Evolutionary conservation across 2,797 vertebrate species (phyloP).

Genomic region (Sciurus carolinensis): DNA sequence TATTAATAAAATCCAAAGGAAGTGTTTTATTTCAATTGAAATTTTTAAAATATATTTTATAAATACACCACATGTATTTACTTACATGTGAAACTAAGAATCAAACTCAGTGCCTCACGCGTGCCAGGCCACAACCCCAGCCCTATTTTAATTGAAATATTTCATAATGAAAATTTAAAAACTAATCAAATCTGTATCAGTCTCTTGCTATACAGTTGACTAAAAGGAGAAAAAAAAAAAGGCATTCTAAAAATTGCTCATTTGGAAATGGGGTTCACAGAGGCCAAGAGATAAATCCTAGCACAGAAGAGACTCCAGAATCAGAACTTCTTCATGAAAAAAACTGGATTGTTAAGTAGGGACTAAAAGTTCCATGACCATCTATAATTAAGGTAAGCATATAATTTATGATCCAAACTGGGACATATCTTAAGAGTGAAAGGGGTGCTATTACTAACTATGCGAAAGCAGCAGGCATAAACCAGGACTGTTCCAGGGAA

Average conservation of each 20-base stretch:
- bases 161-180: not conserved
- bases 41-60: not conserved
- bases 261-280: not conserved
- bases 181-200: not conserved
- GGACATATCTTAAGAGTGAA: slow-evolving; percentile 61
- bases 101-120: too few species aligned
- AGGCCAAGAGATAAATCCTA: slow-evolving; percentile 42
- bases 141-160: not conserved
- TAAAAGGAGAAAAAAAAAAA: slow-evolving; percentile 56
- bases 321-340: slow-evolving; percentile 37
- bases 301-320: not conserved
- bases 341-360: slow-evolving; percentile 21
- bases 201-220: not conserved
- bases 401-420: slow-evolving; percentile 48
- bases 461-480: not conserved
- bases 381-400: slow-evolving; percentile 20
- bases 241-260: slow-evolving; percentile 41
- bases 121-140: too few species aligned
- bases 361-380: not conserved
- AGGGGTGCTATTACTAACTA: slow-evolving; percentile 60
- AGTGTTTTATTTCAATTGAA: slow-evolving; percentile 61
- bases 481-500: slow-evolving; percentile 15
- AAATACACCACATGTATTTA: too few species aligned
- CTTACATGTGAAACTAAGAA: too few species aligned
- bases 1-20: slow-evolving; percentile 65